Evolutionary conservation across 2,113 vertebrate genomes (phyloP).

Genomic region (Takifugu bimaculatus): DNA sequence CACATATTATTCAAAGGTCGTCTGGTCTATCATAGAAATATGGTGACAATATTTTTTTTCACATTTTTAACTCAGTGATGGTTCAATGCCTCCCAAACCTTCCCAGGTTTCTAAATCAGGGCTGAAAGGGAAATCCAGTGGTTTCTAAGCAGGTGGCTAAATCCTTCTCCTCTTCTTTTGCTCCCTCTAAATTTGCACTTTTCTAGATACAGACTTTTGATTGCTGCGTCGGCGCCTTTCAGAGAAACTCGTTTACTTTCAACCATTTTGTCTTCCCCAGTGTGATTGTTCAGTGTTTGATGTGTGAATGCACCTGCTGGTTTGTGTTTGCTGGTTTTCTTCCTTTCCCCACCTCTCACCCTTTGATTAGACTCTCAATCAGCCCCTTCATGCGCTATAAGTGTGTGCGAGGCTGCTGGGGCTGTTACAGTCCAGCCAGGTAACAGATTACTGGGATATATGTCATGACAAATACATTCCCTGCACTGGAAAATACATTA

Average conservation of each 20-base stretch:
- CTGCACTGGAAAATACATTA: not conserved
- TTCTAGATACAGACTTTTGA: not conserved
- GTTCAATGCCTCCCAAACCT: too few relatives aligned
- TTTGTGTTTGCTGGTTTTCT: not conserved
- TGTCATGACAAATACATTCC: not conserved
- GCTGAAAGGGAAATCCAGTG: too few relatives aligned
- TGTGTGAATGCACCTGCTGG: not conserved
- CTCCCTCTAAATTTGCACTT: too few relatives aligned
- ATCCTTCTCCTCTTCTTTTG: too few relatives aligned
- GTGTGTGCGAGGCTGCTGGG: not conserved
- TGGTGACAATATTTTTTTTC: too few relatives aligned
- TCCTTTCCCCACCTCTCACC: not conserved
- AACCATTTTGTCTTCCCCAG: not conserved
- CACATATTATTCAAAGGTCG: too few relatives aligned
- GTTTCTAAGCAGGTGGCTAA: too few relatives aligned
- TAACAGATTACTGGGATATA: slow-evolving; percentile 29
- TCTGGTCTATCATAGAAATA: too few relatives aligned
- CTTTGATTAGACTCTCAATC: slow-evolving; percentile 31
- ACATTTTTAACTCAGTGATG: too few relatives aligned
- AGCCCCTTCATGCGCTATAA: slow-evolving; percentile 2
- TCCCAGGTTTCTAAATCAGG: too few relatives aligned
- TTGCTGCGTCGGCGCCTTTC: not conserved
- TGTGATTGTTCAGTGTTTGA: not conserved
- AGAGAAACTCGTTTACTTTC: slow-evolving; percentile 7
- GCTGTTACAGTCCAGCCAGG: not conserved